Evolutionary conservation across 1,140 invertebrate species (phyloP), one percentile per base, ranked within the genome.

Genomic region (Cotesia chilonis): DNA sequence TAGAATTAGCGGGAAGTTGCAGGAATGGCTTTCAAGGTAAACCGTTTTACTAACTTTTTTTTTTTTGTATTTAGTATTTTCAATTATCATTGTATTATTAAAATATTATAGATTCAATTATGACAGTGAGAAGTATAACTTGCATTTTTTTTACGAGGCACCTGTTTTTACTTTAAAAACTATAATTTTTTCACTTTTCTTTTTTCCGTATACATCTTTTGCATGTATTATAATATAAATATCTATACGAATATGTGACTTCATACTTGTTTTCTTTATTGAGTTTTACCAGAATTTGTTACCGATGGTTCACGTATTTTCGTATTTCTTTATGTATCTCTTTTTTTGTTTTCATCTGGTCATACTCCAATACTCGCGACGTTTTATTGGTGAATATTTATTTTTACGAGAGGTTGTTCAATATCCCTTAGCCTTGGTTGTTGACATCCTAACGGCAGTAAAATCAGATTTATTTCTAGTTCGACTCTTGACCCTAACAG

Each of bases 381-480:
- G 41, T 68, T 68, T 9, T 47, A 68, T 68, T 68, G 66, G 52
- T 54, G 12, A 14, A 67, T 70, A 57, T 66, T 67, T 36, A 65
- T 70, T 74, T 73, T 74, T 67, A 74, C 68, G 68, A 74, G 52
- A 65, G 52, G 20, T 64, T 51, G 52, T 74, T 55, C 55, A 70
- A 74, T 74, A 74, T 70, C 36, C 55, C 9, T 54, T 6, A 28
- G 35, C 52, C 51, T 51, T 57, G 57, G n/a, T 60, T 54, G 63
- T 65, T 47, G 72, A 65, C 65, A 68, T 69, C 60, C 59, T 9
- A 55, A 41, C 37, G 51, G 66, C 47, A 59, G 67, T 73, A 69
- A 73, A 73, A 73, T 73, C 64, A 73, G 66, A 73, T 73, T 73
- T 73, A 73, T 69, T 73, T 64, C 67, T 68, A 64, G 55, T 67